Conservation (phyloP, 2,888 invertebrate species). For the Syrista parreyssii region DNA sequence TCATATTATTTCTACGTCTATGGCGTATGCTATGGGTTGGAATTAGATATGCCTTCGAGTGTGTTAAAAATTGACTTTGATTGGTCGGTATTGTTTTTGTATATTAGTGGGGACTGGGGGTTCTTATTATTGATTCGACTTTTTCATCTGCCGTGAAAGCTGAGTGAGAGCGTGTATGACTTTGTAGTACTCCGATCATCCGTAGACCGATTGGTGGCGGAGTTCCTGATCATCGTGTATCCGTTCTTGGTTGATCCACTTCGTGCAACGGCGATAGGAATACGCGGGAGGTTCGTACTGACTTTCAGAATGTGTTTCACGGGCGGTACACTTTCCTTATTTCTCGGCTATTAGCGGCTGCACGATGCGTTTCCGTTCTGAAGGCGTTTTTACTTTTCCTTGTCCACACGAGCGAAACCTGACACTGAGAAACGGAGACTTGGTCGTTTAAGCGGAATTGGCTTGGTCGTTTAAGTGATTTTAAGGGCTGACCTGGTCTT, state of each 20-base stretch:
- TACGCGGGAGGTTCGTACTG: background rate
- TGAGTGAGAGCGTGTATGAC: background rate
- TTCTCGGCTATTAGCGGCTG: background rate
- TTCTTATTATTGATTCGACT: background rate
- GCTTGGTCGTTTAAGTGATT: conserved; percentile 25
- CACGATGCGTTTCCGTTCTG: background rate
- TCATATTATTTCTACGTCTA: background rate
- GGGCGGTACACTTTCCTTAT: background rate
- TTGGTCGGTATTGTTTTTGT: background rate
- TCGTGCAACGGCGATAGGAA: background rate
- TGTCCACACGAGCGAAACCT: background rate
- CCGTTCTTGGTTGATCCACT: background rate
- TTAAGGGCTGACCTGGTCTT: conserved; percentile 11
- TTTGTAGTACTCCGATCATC: background rate
- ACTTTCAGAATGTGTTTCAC: background rate
- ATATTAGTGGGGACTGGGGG: background rate
- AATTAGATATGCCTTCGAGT: background rate
- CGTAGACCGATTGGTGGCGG: background rate
- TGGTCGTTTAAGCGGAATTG: conserved; percentile 18
- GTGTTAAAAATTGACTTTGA: background rate
- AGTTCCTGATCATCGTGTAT: background rate
- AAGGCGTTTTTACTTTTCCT: background rate
- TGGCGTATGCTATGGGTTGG: background rate
- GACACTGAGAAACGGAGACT: conserved; percentile 24
- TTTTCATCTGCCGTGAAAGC: background rate